Percentiles rank a stretch among this genome's conserved stretches.
phyloP scores from a whole-genome alignment of 2,113 vertebrate species.

The Microtus pennsylvanicus region DNA sequence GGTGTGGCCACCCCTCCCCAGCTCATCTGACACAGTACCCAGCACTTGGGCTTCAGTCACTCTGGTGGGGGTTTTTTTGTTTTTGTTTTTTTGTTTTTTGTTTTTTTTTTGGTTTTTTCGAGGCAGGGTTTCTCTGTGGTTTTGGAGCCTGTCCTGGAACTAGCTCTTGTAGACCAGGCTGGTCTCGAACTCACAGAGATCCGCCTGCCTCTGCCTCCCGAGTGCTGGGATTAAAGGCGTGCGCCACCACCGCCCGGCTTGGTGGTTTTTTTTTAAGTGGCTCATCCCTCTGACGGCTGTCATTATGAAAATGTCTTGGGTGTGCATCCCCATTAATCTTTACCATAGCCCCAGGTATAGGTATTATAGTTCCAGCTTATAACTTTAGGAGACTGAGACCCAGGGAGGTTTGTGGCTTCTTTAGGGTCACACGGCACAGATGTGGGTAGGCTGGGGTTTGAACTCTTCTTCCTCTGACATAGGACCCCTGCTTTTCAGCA shows the following conservation, averaged over 20 bases:
- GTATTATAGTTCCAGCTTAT: neutral
- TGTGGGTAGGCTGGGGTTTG: neutral
- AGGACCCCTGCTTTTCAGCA: neutral
- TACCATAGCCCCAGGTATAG: accelerated
- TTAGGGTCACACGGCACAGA: neutral
- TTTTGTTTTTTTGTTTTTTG: neutral
- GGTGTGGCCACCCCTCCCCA: neutral
- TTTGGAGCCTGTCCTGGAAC: no score
- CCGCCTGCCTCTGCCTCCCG: no score
- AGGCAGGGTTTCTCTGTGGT: no score
- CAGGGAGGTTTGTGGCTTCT: neutral
- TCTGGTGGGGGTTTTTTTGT: no score
- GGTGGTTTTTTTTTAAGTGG: neutral
- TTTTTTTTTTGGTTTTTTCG: neutral
- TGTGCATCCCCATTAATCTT: neutral
- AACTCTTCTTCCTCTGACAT: neutral
- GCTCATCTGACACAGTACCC: neutral
- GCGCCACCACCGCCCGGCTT: no score
- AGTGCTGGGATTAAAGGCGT: no score
- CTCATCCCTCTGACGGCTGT: neutral
- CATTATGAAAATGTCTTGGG: neutral
- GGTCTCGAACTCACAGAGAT: no score
- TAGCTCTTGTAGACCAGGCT: no score
- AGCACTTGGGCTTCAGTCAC: neutral
- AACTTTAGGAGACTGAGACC: neutral